Conservation (phyloP, 2,888 invertebrate genomes). For the Spatulosminthurus flaviceps region DNA sequence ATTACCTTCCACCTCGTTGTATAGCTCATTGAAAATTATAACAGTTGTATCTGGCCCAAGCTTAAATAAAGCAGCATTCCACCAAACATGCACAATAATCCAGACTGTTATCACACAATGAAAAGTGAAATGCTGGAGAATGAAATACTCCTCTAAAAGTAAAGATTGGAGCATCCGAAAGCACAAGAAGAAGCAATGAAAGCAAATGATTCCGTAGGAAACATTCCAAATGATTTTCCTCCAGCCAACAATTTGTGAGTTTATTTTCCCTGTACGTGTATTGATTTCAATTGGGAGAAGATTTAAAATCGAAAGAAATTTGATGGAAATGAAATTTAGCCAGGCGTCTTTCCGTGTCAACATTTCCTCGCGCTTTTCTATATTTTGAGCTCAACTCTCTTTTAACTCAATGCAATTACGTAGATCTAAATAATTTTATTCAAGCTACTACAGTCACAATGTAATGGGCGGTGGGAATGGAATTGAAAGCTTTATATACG, state of each 20-base stretch:
- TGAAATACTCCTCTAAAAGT: background rate
- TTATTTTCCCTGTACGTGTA: background rate
- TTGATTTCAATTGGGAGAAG: background rate
- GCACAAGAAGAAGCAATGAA: background rate
- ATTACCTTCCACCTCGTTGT: background rate
- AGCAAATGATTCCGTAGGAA: background rate
- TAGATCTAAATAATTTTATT: no score
- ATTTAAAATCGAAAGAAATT: background rate
- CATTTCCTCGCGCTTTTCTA: slow-evolving; percentile 15
- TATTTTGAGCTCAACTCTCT: no score
- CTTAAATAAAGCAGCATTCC: background rate
- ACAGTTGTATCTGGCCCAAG: background rate
- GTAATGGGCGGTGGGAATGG: no score
- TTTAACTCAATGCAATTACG: no score
- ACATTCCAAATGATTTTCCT: background rate
- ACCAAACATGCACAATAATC: background rate
- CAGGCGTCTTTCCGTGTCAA: background rate
- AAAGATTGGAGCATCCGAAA: background rate
- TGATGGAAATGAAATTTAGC: background rate
- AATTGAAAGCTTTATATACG: no score
- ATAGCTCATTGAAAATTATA: background rate
- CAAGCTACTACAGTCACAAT: no score
- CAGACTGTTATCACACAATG: background rate
- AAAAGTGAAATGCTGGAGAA: background rate
- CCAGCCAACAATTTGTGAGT: background rate